Percentiles rank a stretch among this genome's conserved stretches.
Conservation (phyloP, 2,797 vertebrate species). For the Petrocephalus schoutedeni region DNA sequence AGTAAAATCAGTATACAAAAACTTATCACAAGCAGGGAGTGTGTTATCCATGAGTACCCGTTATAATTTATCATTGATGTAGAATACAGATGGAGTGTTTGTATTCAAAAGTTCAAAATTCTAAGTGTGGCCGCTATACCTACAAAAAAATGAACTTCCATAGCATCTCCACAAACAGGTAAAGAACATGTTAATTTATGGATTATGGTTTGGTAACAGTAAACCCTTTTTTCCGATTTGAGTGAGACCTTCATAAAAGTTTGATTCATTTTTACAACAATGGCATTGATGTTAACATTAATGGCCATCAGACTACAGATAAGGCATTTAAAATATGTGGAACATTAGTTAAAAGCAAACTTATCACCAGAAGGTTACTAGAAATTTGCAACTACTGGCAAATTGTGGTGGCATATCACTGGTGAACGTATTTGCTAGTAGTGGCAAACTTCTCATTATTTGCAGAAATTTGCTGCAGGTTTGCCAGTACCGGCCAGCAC, state of each 20-base stretch:
- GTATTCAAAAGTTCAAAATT: neutral
- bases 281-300: neutral
- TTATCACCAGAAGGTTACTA: neutral
- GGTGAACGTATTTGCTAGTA: neutral
- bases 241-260: neutral
- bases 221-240: neutral
- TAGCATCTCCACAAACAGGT: neutral
- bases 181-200: neutral
- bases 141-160: neutral
- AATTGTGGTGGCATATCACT: neutral
- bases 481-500: neutral
- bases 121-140: neutral
- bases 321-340: too few relatives aligned
- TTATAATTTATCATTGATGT: neutral
- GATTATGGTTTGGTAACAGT: neutral
- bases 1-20: neutral
- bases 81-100: neutral
- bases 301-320: neutral
- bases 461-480: neutral
- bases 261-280: neutral
- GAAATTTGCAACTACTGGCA: neutral
- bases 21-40: too few relatives aligned
- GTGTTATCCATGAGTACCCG: neutral
- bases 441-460: neutral
- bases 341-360: neutral